Conservation (phyloP, 2,888 invertebrate species). For the Thereva unica region DNA sequence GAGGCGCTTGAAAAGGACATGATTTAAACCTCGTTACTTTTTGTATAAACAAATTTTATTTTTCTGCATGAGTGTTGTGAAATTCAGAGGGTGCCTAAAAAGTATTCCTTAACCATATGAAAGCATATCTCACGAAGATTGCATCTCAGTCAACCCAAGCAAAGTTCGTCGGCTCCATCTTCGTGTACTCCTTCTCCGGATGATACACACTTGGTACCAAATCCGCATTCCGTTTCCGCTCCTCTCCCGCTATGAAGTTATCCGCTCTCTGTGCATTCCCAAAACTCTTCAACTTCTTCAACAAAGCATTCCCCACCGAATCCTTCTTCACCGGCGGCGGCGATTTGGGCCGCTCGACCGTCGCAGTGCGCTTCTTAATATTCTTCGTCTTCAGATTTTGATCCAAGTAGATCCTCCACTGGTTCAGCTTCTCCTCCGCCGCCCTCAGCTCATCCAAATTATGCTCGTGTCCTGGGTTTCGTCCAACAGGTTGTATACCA, state of each 20-base stretch:
- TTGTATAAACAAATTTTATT: too few relatives aligned
- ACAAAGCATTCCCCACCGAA: slow-evolving; percentile 25
- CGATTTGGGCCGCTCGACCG: slow-evolving; percentile 8
- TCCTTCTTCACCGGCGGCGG: slow-evolving; percentile 19
- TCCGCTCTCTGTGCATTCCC: slow-evolving; percentile 23
- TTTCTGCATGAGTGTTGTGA: too few relatives aligned
- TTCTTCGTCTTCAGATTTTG: slow-evolving; percentile 42
- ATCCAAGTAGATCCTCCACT: slow-evolving; percentile 55
- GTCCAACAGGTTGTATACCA: slow-evolving; percentile 60
- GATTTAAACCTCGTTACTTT: too few relatives aligned
- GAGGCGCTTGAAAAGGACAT: too few relatives aligned
- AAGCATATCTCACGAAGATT: too few relatives aligned
- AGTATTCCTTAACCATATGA: too few relatives aligned
- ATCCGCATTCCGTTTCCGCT: too few relatives aligned
- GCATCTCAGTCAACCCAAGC: too few relatives aligned
- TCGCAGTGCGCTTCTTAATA: slow-evolving; percentile 11
- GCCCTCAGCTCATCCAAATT: slow-evolving; percentile 53
- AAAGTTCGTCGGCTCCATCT: too few relatives aligned
- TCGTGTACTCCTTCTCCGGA: too few relatives aligned
- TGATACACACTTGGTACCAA: too few relatives aligned
- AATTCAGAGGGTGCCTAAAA: too few relatives aligned
- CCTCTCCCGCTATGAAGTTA: slow-evolving; percentile 4
- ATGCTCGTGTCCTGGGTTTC: slow-evolving; percentile 67
- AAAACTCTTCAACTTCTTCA: slow-evolving; percentile 19
- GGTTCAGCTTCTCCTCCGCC: slow-evolving; percentile 53